These are phyloP conservation scores for Bambusicola thoracicus DNA, from an alignment of 2,113 vertebrate species.

Conservation along the genomic window DNA sequence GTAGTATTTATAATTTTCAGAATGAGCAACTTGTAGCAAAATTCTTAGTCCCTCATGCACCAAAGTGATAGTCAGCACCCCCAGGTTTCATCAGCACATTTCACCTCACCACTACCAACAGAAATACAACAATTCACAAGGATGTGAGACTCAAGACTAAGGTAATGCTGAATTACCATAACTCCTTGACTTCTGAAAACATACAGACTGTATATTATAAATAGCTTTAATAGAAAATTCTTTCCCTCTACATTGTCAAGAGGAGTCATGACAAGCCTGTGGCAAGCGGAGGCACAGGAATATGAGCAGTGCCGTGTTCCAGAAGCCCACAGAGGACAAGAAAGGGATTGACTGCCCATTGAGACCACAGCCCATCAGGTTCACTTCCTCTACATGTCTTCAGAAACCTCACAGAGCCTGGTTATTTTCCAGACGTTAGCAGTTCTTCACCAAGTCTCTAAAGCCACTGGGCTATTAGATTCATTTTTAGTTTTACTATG, in stretches of 20 bases:
- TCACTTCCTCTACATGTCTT: neutral
- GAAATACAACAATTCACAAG: neutral
- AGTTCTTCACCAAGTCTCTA: neutral
- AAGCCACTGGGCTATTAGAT: neutral
- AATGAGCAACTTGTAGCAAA: neutral
- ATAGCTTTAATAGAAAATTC: too few species aligned
- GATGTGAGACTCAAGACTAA: neutral
- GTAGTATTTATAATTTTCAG: neutral
- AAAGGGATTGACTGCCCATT: accelerated
- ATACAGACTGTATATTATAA: neutral
- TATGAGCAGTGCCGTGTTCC: neutral
- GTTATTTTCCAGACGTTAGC: neutral
- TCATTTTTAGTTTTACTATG: neutral
- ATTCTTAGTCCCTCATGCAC: neutral
- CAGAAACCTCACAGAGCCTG: neutral
- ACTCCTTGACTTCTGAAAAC: neutral
- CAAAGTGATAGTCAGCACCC: neutral
- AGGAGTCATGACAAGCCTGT: neutral
- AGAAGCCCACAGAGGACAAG: accelerated
- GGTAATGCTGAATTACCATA: neutral
- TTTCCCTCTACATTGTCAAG: neutral
- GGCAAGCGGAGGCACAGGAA: accelerated
- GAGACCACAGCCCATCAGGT: neutral
- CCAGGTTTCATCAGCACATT: neutral
- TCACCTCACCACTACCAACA: accelerated